phyloP scores from a whole-genome alignment of 1,140 invertebrate species.

The Drosophila bocqueti region DNA sequence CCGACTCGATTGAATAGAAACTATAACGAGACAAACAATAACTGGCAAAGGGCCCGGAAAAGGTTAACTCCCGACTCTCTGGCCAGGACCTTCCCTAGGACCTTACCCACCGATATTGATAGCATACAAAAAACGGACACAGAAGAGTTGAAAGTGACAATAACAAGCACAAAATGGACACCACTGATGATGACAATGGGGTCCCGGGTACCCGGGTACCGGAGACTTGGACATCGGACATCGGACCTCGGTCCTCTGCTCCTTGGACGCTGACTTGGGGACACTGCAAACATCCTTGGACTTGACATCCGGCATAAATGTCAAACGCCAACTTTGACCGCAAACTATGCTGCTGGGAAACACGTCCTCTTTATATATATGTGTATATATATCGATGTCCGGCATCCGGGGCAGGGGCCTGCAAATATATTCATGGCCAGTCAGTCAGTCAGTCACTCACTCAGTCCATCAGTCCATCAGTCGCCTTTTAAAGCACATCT shows the following conservation, averaged over 20 bases:
- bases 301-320: conserved; percentile 83
- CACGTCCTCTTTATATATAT: not conserved
- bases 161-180: conserved; percentile 67
- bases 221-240: not conserved
- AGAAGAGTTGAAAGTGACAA: conserved; percentile 61
- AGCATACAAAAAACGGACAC: conserved; percentile 28
- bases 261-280: conserved; percentile 18
- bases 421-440: conserved; percentile 70
- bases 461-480: conserved; percentile 26
- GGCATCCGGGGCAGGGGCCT: not conserved
- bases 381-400: conserved; percentile 2
- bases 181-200: conserved; percentile 70
- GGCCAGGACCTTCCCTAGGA: conserved; percentile 7
- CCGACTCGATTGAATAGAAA: conserved; percentile 75
- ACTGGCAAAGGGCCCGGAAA: conserved; percentile 31
- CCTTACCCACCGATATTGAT: conserved; percentile 50
- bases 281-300: conserved; percentile 7
- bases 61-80: conserved; percentile 45
- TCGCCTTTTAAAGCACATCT: conserved; percentile 22
- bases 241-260: conserved; percentile 6
- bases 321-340: conserved; percentile 81
- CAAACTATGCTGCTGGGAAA: conserved; percentile 49
- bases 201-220: not conserved
- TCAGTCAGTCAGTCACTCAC: conserved; percentile 13
- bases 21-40: conserved; percentile 55